Conservation (phyloP, 2,797 vertebrate genomes). For the Epinephelus awoara region DNA sequence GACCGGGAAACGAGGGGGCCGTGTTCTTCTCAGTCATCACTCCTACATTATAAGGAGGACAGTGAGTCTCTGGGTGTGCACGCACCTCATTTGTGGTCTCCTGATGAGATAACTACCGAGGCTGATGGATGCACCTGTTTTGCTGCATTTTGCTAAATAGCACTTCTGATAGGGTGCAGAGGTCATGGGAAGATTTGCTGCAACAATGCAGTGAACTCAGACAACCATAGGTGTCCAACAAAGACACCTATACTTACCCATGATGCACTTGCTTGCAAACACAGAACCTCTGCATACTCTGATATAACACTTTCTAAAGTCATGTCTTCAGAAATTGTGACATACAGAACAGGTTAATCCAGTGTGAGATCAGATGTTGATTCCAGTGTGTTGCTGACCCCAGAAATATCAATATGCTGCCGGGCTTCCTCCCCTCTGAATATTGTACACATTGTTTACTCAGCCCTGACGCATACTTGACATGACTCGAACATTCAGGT, state of each 20-base stretch:
- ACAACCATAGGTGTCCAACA: background rate
- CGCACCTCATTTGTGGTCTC: constrained; percentile 50
- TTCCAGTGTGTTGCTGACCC: constrained; percentile 25
- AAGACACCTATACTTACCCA: background rate
- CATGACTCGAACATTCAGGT: constrained; percentile 73
- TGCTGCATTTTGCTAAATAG: constrained; percentile 36
- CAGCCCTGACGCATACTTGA: constrained; percentile 74
- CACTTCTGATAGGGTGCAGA: background rate
- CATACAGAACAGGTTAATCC: constrained; percentile 44
- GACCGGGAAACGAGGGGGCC: constrained; percentile 53
- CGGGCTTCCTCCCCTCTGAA: constrained; percentile 38
- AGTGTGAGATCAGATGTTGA: constrained; percentile 28
- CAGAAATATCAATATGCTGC: constrained; percentile 42
- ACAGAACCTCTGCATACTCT: background rate
- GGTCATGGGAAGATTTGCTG: constrained; percentile 10
- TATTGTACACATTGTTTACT: constrained; percentile 74
- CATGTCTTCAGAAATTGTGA: constrained; percentile 20
- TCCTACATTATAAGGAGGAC: constrained; percentile 65
- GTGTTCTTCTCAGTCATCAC: constrained; percentile 75
- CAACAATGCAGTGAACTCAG: constrained; percentile 16
- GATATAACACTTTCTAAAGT: constrained; percentile 12
- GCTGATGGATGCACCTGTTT: constrained; percentile 56
- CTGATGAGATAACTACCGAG: constrained; percentile 37
- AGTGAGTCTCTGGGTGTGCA: constrained; percentile 47
- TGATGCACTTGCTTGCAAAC: background rate